Evolutionary conservation across 2,113 vertebrate genomes (phyloP), one percentile per base, ranked within the genome.

Genomic region (Oostethus manadensis): DNA sequence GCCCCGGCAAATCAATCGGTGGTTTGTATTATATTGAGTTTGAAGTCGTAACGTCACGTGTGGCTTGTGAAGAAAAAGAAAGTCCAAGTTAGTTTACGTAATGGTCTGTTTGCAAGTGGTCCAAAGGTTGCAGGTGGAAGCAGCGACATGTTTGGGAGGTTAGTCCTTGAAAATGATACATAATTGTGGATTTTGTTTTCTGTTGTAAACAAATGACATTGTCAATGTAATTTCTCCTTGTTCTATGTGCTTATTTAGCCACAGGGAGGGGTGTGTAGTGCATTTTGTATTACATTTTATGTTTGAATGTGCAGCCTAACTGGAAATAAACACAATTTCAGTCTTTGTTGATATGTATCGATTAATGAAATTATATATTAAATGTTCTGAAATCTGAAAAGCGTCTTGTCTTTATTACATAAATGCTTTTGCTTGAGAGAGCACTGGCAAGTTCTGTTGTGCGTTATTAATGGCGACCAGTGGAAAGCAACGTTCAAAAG

Each of bases 81-180:
- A 45, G 48, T 33, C 50, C 9, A 26, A 13, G 35, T 53, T 16
- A 35, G 63, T 61, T 58, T 13, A 45, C 45, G n/a, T 5, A 79
- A 73, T 57, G 81, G 81, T 74, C 40, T 17, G 64, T 68, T 16
- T 2, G 86, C 26, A 85, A 73, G 84, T 88, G 66, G 66, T 33
- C 74, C 6, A 62, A 58, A 68, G 74, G 73, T 68, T 70, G 8
- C 16, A 40, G 71, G 55, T 1, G 0, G 60, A 60, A 44, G 60
- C 29, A 44, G 59, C 1, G 1, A 21, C 59, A 51, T 13, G 57
- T 33, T 0, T 56, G 74, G 62, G 70, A 57, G 54, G 54, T 46
- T 3, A 33, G 62, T 10, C 11, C 26, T 49, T 57, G 57, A 54
- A 42, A 49, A 26, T 47, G 1, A 49, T 16, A 57, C 13, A 10